Evolutionary conservation across 2,797 vertebrate genomes (phyloP), one percentile per base, ranked within the genome.

Genomic region (Rhinogobio ventralis): DNA sequence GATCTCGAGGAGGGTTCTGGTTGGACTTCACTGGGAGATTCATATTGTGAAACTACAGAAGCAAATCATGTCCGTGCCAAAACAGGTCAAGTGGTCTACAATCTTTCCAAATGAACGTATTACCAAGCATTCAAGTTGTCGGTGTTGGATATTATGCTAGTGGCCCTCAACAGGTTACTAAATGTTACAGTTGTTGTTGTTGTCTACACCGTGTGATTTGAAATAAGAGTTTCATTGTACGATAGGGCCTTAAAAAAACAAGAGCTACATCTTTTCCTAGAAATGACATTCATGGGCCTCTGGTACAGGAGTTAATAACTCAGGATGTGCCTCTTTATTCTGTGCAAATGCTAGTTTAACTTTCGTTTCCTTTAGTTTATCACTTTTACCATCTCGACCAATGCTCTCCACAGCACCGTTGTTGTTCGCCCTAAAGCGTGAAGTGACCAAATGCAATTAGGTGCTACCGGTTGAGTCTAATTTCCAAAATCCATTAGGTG

Each of bases 401-500:
- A 23, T 33, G 39, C 67, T 55, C 25, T 28, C 17, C 66, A 17
- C 51, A 64, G 71, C 45, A 82, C 76, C 60, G 20, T 39, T 74
- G 64, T 72, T 78, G n/a, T 57, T 42, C 28, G 55, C 74, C 72
- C 72, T 46, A 66, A 51, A 78, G 46, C 11, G 25, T 23, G n/a
- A 77, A 20, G 75, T 86, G 87, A 88, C 82, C 87, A 88, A 88
- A 88, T 69, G 68, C 71, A 77, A 82, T 3, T 25, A 71, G 76
- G 82, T 85, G 85, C 85, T 81, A 82, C 39, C 23, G 3, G 62
- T 51, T 36, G 73, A 76, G 23, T 74, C 49, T 20, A 23, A 46
- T 80, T 49, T 79, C 42, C 57, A 62, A 80, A 46, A 76, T 42
- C 73, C 45, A 42, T 10, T 25, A 66, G 81, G 76, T 75, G 81